phyloP scores from a whole-genome alignment of 2,888 invertebrate genomes.

The Magallana nippona region DNA sequence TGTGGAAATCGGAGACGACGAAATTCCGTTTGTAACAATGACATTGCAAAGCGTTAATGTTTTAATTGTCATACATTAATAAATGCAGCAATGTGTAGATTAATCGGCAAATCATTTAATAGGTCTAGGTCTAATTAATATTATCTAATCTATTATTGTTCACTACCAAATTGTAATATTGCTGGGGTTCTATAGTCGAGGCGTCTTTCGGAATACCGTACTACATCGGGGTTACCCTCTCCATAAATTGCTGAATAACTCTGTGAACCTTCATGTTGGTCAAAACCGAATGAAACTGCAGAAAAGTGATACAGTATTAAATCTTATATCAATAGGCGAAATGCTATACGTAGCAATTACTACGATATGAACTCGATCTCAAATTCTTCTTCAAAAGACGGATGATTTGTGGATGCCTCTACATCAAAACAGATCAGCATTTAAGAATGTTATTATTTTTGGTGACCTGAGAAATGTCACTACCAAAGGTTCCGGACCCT shows the following conservation, averaged over 20 bases:
- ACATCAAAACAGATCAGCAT: conserved; percentile 18
- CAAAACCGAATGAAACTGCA: conserved; percentile 24
- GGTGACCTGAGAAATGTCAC: background rate
- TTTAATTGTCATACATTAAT: conserved; percentile 14
- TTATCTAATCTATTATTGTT: conserved; percentile 2
- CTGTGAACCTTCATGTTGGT: conserved; percentile 23
- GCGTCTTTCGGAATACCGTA: background rate
- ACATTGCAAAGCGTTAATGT: conserved; percentile 20
- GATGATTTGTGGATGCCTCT: conserved; percentile 24
- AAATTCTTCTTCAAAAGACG: conserved; percentile 18
- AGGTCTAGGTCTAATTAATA: conserved; percentile 27
- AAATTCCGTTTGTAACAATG: conserved; percentile 23
- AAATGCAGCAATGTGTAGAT: background rate
- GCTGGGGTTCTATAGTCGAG: background rate
- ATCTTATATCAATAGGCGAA: conserved; percentile 21
- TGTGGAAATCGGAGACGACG: conserved; percentile 9
- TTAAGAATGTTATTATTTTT: background rate
- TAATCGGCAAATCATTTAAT: background rate
- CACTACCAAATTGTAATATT: background rate
- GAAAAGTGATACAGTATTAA: conserved; percentile 35
- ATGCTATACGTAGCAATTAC: conserved; percentile 28
- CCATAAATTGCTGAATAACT: conserved; percentile 20
- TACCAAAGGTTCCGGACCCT: background rate
- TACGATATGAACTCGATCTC: conserved; percentile 27
- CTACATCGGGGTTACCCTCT: background rate